Evolutionary conservation across 2,113 vertebrate genomes (phyloP).

Genomic region (Tachuris rubrigastra): DNA sequence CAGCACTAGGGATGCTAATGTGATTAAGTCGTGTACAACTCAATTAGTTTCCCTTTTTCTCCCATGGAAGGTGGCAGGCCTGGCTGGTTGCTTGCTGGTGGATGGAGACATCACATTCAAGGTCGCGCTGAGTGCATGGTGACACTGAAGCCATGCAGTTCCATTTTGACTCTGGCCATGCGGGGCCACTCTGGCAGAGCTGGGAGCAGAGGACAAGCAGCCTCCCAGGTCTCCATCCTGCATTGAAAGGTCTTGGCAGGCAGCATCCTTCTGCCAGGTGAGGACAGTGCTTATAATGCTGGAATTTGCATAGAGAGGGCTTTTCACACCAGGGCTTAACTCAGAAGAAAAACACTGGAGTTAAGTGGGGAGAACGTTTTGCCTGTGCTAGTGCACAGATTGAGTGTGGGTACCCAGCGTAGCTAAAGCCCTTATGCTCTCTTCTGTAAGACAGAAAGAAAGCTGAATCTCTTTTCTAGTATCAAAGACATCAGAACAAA

Average conservation of each 20-base stretch:
- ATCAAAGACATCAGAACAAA: background rate
- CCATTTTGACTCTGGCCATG: background rate
- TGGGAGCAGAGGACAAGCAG: background rate
- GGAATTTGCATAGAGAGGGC: constrained; percentile 36
- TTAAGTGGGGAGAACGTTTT: background rate
- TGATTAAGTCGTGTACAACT: constrained; percentile 26
- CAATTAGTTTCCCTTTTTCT: constrained; percentile 39
- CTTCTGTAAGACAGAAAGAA: background rate
- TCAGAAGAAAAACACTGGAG: background rate
- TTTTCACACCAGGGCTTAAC: constrained; percentile 32
- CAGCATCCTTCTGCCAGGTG: background rate
- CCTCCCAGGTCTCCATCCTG: background rate
- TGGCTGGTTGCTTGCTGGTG: background rate
- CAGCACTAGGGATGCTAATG: background rate
- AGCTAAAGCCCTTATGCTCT: background rate
- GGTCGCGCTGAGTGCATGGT: accelerated
- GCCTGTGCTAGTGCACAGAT: constrained; percentile 17
- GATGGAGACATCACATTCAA: accelerated
- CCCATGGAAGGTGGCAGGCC: constrained; percentile 20
- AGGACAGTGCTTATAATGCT: constrained; percentile 7
- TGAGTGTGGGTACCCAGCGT: background rate
- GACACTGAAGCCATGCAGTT: background rate
- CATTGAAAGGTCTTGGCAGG: background rate
- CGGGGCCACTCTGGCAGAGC: background rate
- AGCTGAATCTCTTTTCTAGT: background rate